A percentile compares a stretch with the other conserved stretches of the same genome.
Conservation (phyloP, 2,113 vertebrate genomes). For the Leucosticte australis region DNA sequence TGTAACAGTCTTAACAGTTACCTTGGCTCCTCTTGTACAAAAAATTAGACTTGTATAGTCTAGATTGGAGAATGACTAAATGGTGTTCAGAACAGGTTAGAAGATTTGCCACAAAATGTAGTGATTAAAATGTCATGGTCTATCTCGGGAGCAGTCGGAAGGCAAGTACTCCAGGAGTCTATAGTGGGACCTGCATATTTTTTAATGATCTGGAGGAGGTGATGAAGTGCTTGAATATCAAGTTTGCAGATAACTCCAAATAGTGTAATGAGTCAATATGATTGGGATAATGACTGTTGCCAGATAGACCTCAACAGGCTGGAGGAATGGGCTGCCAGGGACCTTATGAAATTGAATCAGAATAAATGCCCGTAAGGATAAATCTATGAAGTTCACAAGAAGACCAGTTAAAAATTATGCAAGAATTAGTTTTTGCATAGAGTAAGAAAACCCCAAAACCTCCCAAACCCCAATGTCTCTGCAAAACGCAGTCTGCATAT, state of each 20-base stretch:
- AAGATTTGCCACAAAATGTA: background rate
- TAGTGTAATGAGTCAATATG: background rate
- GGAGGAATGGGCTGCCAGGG: background rate
- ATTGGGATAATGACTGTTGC: background rate
- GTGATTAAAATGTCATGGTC: background rate
- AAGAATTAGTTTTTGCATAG: background rate
- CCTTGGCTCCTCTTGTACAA: background rate
- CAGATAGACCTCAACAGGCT: background rate
- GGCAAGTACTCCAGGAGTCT: background rate
- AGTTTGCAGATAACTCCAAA: background rate
- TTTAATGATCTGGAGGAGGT: background rate
- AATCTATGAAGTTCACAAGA: background rate
- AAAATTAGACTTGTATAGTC: background rate
- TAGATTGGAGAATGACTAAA: background rate
- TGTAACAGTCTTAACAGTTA: background rate
- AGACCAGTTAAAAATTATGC: background rate
- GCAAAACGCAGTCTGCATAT: background rate
- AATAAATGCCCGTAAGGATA: background rate
- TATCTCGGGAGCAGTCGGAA: background rate
- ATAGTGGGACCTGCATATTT: background rate
- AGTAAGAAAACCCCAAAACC: background rate
- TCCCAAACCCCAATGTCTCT: background rate
- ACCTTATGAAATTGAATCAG: background rate
- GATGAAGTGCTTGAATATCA: background rate
- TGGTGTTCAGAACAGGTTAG: background rate